Evolutionary conservation across 2,797 vertebrate genomes (phyloP).

Genomic region (Carcharodon carcharias): DNA sequence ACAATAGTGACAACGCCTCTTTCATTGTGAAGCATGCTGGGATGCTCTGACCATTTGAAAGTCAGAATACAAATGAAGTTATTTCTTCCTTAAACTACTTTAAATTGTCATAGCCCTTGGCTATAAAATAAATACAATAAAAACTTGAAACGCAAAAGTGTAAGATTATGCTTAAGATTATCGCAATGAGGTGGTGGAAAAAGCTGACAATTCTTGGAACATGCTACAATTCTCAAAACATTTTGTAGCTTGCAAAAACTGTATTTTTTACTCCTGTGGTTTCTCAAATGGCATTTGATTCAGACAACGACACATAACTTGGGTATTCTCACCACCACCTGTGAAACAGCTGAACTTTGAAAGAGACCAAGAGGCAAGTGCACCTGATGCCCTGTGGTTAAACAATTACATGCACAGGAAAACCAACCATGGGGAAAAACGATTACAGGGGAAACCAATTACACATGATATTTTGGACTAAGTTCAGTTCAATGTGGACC

Average conservation of each 20-base stretch:
- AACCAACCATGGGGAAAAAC: too few species aligned
- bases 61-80: not conserved
- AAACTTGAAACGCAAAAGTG: not conserved
- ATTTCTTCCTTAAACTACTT: not conserved
- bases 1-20: not conserved
- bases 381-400: too few species aligned
- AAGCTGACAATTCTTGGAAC: not conserved
- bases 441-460: too few species aligned
- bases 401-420: too few species aligned
- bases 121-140: not conserved
- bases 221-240: too few species aligned
- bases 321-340: too few species aligned
- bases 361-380: too few species aligned
- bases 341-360: too few species aligned
- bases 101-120: not conserved
- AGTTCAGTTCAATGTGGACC: too few species aligned
- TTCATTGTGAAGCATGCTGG: not conserved
- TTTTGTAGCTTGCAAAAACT: not conserved
- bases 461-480: too few species aligned
- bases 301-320: not conserved
- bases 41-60: not conserved
- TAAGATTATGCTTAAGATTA: not conserved
- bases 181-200: not conserved
- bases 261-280: not conserved
- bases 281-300: not conserved